Evolutionary conservation across 2,888 invertebrate species (phyloP).

Genomic region (Spilosoma lubricipeda): DNA sequence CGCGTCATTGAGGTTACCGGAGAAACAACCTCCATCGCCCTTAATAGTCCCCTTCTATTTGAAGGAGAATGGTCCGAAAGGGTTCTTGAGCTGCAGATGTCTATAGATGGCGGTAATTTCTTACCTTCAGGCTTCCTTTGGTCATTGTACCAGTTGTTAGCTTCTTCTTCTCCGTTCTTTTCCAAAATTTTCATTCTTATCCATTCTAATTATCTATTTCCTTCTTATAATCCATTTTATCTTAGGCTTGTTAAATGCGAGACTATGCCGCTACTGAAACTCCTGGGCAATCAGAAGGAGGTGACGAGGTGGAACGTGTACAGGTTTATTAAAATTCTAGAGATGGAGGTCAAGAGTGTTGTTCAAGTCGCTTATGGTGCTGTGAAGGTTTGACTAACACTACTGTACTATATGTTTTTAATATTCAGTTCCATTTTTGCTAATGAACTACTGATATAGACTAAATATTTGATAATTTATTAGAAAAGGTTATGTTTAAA

Average conservation of each 20-base stretch:
- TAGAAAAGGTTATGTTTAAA: too few species aligned
- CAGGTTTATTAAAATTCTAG: slow-evolving; percentile 83
- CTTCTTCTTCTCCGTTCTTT: too few species aligned
- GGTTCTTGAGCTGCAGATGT: too few species aligned
- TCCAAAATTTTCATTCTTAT: too few species aligned
- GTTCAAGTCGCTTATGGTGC: slow-evolving; percentile 83
- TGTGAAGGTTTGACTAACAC: slow-evolving; percentile 65
- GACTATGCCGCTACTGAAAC: slow-evolving; percentile 76
- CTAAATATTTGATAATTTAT: too few species aligned
- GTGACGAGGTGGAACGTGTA: slow-evolving; percentile 86
- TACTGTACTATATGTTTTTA: background rate
- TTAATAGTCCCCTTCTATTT: too few species aligned
- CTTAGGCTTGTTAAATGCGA: slow-evolving; percentile 79
- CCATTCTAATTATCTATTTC: too few species aligned
- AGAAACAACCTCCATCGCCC: too few species aligned
- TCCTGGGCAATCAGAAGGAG: slow-evolving; percentile 85
- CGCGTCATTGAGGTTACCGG: too few species aligned
- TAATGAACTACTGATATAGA: background rate
- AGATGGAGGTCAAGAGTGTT: slow-evolving; percentile 81
- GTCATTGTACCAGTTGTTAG: too few species aligned
- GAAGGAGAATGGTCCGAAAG: too few species aligned
- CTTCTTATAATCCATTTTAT: background rate
- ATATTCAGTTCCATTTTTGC: background rate
- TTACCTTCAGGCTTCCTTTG: background rate
- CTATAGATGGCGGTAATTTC: too few species aligned